Conservation (phyloP, 2,113 vertebrate species). For the Corythoichthys intestinalis region DNA sequence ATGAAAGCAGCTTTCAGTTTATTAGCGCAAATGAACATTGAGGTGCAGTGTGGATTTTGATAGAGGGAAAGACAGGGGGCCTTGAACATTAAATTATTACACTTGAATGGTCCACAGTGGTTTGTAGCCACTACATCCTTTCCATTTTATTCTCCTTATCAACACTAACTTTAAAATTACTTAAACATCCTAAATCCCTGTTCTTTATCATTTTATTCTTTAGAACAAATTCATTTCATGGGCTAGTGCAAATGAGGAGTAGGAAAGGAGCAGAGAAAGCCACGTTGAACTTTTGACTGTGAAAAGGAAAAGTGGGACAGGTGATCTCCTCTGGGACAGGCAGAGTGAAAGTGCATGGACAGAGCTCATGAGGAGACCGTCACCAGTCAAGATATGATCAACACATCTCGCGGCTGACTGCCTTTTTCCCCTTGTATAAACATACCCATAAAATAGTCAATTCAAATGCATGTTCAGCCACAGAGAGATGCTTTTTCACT, state of each 20-base stretch:
- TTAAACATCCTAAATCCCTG: conserved; percentile 4
- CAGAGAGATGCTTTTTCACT: conserved; percentile 26
- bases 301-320: conserved; percentile 59
- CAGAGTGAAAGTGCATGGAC: conserved; percentile 55
- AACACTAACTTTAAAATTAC: conserved; percentile 38
- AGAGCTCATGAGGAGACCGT: conserved; percentile 54
- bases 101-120: conserved; percentile 61
- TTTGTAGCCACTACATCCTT: conserved; percentile 48
- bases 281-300: conserved; percentile 63
- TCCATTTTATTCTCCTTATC: conserved; percentile 57
- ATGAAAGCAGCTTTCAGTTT: conserved; percentile 33
- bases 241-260: conserved; percentile 62
- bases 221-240: conserved; percentile 19
- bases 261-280: conserved; percentile 58
- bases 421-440: neutral
- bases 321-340: conserved; percentile 66
- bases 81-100: conserved; percentile 42
- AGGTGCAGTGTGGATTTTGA: conserved; percentile 61
- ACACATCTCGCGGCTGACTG: conserved; percentile 24
- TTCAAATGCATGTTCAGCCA: conserved; percentile 13
- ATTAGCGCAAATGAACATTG: conserved; percentile 42
- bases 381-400: conserved; percentile 39
- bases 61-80: conserved; percentile 59
- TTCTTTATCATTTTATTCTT: conserved; percentile 27
- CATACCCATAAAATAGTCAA: conserved; percentile 1